Conservation (phyloP, 1,140 invertebrate genomes). For the Drosophila repleta region DNA sequence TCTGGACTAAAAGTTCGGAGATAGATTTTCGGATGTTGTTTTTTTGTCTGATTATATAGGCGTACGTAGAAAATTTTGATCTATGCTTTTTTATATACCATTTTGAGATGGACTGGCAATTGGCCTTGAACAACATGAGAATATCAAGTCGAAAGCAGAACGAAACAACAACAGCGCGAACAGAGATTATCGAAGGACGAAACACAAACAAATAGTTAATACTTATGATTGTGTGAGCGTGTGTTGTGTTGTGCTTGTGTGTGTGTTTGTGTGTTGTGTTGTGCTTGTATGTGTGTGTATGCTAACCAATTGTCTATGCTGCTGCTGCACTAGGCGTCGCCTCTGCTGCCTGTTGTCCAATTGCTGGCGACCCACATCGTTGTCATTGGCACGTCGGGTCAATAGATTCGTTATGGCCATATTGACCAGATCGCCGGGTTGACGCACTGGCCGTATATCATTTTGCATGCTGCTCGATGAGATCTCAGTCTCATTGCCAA, state of each 20-base stretch:
- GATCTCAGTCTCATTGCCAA: conserved; percentile 49
- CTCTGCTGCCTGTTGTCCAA: conserved; percentile 47
- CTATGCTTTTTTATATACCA: conserved; percentile 5
- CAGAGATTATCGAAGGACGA: conserved; percentile 2
- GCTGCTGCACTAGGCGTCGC: conserved; percentile 47
- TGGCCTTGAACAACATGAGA: neutral
- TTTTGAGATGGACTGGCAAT: conserved; percentile 5
- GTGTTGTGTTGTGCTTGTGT: conserved; percentile 12
- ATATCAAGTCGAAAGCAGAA: neutral
- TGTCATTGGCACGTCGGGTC: conserved; percentile 47
- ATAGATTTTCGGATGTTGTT: neutral
- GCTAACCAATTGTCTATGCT: conserved; percentile 65
- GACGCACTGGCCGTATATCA: conserved; percentile 68
- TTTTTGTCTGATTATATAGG: neutral
- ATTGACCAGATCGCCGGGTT: conserved; percentile 30
- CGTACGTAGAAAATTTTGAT: conserved; percentile 10
- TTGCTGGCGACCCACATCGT: conserved; percentile 44
- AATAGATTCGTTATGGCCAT: conserved; percentile 39
- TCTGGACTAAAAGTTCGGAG: too few relatives aligned
- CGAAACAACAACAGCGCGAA: neutral
- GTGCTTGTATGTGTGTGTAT: conserved; percentile 30
- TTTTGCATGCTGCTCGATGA: conserved; percentile 67
- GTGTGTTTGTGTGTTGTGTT: conserved; percentile 47
- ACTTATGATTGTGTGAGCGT: conserved; percentile 9
- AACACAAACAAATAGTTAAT: conserved; percentile 39